A percentile compares a stretch with the other conserved stretches of the same genome.
These are phyloP conservation scores for Atta colombica DNA, from an alignment of 1,140 invertebrate genomes.

Conservation along the genomic window DNA sequence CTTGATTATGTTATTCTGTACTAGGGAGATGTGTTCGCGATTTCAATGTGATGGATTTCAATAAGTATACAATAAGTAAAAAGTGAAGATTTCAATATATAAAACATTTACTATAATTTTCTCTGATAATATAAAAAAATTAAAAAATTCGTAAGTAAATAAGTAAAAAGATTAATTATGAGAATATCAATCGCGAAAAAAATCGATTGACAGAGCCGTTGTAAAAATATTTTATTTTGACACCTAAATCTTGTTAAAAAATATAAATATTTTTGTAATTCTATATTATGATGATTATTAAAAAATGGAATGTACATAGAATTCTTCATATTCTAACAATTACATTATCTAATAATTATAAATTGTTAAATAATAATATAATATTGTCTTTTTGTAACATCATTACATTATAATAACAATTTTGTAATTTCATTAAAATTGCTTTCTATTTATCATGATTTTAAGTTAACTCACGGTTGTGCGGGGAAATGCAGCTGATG, in stretches of 20 bases:
- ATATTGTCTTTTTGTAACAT: neutral
- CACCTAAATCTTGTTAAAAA: neutral
- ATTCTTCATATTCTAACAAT: neutral
- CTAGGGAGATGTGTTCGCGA: constrained; percentile 26
- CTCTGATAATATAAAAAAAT: neutral
- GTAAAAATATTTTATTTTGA: constrained; percentile 12
- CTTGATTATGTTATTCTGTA: constrained; percentile 25
- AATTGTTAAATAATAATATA: neutral
- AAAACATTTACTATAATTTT: neutral
- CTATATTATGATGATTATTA: neutral
- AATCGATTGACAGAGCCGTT: neutral
- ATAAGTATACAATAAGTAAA: constrained; percentile 12
- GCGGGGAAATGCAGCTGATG: constrained; percentile 66
- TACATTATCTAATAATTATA: neutral
- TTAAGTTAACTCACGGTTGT: neutral
- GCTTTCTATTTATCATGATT: constrained; percentile 1
- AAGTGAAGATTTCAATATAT: neutral
- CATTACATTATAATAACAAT: neutral
- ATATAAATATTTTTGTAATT: constrained; percentile 8
- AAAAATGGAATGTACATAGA: neutral
- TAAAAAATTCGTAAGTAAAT: neutral
- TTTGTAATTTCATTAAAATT: constrained; percentile 1
- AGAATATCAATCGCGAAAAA: neutral
- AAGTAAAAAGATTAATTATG: neutral
- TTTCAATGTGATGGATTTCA: neutral